Percentiles rank a stretch among this genome's conserved stretches.
Conservation (phyloP, 2,888 invertebrate species). For the Sinelater perroti region DNA sequence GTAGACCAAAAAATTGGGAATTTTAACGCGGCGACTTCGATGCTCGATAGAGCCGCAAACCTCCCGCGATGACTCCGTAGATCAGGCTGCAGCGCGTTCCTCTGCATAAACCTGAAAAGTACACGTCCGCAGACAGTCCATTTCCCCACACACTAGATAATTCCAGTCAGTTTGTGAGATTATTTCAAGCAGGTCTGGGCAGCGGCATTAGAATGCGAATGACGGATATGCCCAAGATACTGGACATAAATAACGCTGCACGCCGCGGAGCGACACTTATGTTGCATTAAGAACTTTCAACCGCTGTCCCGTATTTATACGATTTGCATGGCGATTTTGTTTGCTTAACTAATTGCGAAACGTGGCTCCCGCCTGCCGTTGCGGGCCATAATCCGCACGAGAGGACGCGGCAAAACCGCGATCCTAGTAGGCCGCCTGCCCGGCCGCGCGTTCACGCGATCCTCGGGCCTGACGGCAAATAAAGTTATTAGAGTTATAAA, state of each 20-base stretch:
- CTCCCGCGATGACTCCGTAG: no score
- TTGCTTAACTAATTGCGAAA: constrained; percentile 33
- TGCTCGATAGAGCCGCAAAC: no score
- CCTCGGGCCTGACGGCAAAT: constrained; percentile 22
- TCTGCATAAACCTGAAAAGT: constrained; percentile 1
- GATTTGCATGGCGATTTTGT: constrained; percentile 33
- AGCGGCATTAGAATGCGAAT: constrained; percentile 32
- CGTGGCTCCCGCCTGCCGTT: no score
- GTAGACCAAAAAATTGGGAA: no score
- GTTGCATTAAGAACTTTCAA: constrained; percentile 28
- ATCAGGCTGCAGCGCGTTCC: no score
- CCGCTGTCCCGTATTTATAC: constrained; percentile 31
- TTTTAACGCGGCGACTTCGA: no score
- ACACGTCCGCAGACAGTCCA: constrained; percentile 1
- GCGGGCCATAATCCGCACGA: no score
- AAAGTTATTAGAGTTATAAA: constrained; percentile 38
- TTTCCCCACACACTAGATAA: constrained; percentile 19
- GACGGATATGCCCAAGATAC: constrained; percentile 32
- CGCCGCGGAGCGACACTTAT: constrained; percentile 18
- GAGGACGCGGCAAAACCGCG: no score
- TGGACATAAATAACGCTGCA: constrained; percentile 29
- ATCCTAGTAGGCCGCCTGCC: no score
- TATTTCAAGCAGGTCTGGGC: constrained; percentile 32
- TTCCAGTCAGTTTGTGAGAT: constrained; percentile 25
- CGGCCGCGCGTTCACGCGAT: constrained; percentile 35